Percentiles rank a stretch among this genome's conserved stretches.
phyloP scores from a whole-genome alignment of 2,113 vertebrate species.

The Nothoprocta pentlandii region DNA sequence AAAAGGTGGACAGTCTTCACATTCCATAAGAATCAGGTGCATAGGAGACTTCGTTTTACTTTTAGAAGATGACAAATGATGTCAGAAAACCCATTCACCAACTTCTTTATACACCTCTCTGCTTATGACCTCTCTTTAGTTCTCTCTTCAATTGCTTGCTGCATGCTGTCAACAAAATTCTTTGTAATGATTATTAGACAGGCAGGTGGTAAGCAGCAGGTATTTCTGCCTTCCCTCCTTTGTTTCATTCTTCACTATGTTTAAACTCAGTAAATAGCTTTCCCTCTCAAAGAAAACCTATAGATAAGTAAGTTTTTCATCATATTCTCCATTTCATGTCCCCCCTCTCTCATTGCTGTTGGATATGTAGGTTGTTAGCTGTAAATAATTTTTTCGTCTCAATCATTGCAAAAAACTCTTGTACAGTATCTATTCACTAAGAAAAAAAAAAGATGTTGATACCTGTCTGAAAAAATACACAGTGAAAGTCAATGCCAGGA shows the following conservation, averaged over 20 bases:
- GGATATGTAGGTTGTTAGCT: background rate
- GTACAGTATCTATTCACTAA: background rate
- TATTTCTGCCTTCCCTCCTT: background rate
- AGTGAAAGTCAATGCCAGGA: background rate
- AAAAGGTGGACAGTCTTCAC: background rate
- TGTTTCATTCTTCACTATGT: background rate
- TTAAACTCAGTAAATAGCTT: background rate
- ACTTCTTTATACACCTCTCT: background rate
- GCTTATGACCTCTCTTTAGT: background rate
- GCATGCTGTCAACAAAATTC: background rate
- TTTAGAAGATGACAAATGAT: background rate
- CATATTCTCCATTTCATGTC: background rate
- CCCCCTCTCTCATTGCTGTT: background rate
- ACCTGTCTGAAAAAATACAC: background rate
- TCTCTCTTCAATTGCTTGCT: background rate
- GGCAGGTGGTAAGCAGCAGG: background rate
- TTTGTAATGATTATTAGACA: background rate
- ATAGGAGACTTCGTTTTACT: background rate
- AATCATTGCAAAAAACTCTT: background rate
- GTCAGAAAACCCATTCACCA: background rate
- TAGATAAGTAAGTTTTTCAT: background rate
- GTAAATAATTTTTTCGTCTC: background rate
- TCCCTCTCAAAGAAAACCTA: background rate
- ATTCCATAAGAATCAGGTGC: background rate
- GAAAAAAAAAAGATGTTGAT: background rate